A percentile compares a stretch with the other conserved stretches of the same genome.
These are phyloP conservation scores for Villa cingulata DNA, from an alignment of 2,888 invertebrate genomes.

Conservation along the genomic window DNA sequence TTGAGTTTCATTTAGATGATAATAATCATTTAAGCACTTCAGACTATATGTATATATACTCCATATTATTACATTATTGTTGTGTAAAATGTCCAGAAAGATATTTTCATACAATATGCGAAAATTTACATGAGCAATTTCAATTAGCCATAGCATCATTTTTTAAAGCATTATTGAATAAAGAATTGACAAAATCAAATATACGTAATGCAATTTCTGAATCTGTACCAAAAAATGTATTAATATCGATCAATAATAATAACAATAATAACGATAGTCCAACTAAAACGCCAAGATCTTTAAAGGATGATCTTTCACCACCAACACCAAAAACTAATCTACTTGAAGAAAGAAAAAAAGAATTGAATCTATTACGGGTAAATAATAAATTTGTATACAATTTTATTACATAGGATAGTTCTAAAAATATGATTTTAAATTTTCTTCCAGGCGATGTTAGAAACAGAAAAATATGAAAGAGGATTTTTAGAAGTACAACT, in stretches of 20 bases:
- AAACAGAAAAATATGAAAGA: conserved; percentile 30
- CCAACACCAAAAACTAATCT: conserved; percentile 26
- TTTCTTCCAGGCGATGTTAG: conserved; percentile 23
- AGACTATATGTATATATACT: conserved; percentile 30
- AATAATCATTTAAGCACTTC: conserved; percentile 18
- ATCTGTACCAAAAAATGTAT: conserved; percentile 5
- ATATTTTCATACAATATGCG: conserved; percentile 28
- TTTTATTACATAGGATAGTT: not conserved
- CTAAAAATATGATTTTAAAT: not conserved
- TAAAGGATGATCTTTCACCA: conserved; percentile 21
- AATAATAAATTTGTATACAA: not conserved
- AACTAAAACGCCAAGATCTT: conserved; percentile 17
- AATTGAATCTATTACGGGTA: conserved; percentile 26
- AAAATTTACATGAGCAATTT: conserved; percentile 20
- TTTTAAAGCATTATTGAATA: conserved; percentile 22
- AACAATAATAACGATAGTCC: conserved; percentile 11
- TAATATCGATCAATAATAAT: not conserved
- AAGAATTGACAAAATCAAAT: conserved; percentile 17
- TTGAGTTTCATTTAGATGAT: conserved; percentile 20
- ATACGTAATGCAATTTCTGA: conserved; percentile 22
- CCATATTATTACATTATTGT: conserved; percentile 29
- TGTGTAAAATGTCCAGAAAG: conserved; percentile 26
- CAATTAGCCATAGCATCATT: conserved; percentile 26
- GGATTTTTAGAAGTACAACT: conserved; percentile 26
- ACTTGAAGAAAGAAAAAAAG: conserved; percentile 27